A percentile compares a stretch with the other conserved stretches of the same genome.
These are phyloP conservation scores for Ligdia adustata DNA, from an alignment of 2,888 invertebrate species.

Conservation along the genomic window DNA sequence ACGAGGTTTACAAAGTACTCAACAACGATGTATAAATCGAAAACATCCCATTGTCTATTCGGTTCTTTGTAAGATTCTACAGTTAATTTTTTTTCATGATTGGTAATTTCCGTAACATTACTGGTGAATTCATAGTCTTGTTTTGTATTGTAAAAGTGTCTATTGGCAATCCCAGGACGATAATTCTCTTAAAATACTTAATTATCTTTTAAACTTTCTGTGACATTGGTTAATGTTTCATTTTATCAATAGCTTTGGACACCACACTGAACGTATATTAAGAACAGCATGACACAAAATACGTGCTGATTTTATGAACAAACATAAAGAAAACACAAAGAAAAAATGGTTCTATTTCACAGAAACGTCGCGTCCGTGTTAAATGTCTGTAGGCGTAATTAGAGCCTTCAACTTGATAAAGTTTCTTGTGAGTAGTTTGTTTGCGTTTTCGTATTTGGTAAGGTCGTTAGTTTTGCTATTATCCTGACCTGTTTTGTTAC, in stretches of 20 bases:
- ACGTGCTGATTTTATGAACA: too few species aligned
- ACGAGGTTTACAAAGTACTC: slow-evolving; percentile 31
- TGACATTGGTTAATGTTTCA: too few species aligned
- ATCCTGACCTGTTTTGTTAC: slow-evolving; percentile 17
- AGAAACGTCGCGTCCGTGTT: slow-evolving; percentile 28
- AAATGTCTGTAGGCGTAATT: slow-evolving; percentile 51
- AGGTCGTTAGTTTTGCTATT: slow-evolving; percentile 23
- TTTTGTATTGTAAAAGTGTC: too few species aligned
- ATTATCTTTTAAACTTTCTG: too few species aligned
- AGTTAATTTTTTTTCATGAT: too few species aligned
- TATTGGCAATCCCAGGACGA: too few species aligned
- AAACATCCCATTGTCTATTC: too few species aligned
- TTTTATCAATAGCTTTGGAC: too few species aligned
- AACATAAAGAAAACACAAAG: slow-evolving; percentile 2
- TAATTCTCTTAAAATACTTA: too few species aligned
- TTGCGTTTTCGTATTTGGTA: slow-evolving; percentile 29
- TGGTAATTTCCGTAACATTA: not conserved
- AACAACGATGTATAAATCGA: slow-evolving; percentile 16
- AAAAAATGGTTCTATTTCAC: slow-evolving; percentile 31
- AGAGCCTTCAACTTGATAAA: slow-evolving; percentile 43
- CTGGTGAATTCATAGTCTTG: not conserved
- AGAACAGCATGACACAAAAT: too few species aligned
- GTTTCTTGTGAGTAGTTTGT: slow-evolving; percentile 20
- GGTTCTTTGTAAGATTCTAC: too few species aligned
- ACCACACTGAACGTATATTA: too few species aligned